Evolutionary conservation across 1,140 invertebrate species (phyloP), one percentile per base, ranked within the genome.

Genomic region (Papilio helenus): DNA sequence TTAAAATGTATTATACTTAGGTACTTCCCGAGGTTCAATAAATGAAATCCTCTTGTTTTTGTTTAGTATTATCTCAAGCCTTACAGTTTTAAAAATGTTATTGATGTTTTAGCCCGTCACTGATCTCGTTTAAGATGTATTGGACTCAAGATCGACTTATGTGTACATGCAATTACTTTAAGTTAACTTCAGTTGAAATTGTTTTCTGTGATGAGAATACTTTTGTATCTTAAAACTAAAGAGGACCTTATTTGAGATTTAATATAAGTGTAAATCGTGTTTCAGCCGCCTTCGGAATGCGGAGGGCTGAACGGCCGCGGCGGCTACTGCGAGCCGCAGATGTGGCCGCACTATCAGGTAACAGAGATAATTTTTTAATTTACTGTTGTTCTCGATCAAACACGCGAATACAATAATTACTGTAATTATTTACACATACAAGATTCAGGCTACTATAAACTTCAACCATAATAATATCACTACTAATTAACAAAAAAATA

Each of bases 271-370:
- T 34, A 68, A 68, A 68, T 68, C 16, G 29, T 29, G 84, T 93
- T 93, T 73, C 88, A 94, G 93, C 91, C 93, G 78, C 90, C 93
- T 39, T 81, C 91, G 86, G 93, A 94, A 88, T 92, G 91, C 80
- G 92, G 91, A 80, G 92, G 90, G 4, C 79, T 92, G 76, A 91
- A 85, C 65, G 86, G 83, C 61, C 92, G 93, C 68, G 86, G 85
- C 46, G 79, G 80, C 1, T 94, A 92, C 81, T 90, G 90, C 86
- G 93, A 94, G 51, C 88, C 92, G 51, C 93, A 89, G 72, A 91
- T 94, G 88, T 94, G 93, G 93, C 84, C 91, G 74, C 90, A 91
- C 78, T 94, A 93, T 87, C 93, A 94, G 92, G 93, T 94, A 89
- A 80, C 72, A 81, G 55, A 29, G 34, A 72, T 72, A n/a, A 34